These are phyloP conservation scores for Ochropleura plecta DNA, from an alignment of 2,888 invertebrate species.

Conservation along the genomic window DNA sequence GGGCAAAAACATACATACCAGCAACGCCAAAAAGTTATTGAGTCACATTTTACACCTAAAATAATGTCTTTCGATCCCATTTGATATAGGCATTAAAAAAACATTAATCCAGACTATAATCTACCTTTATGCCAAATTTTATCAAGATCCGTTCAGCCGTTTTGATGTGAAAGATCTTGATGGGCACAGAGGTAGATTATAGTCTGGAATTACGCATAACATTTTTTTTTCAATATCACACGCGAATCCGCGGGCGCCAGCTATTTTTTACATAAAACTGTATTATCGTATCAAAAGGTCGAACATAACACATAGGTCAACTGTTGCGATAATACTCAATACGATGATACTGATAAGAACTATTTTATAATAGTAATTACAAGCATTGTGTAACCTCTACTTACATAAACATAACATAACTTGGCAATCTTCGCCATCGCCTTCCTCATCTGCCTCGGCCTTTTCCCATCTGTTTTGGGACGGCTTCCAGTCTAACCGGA, in stretches of 20 bases:
- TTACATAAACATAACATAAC: slow-evolving; percentile 10
- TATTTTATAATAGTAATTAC: slow-evolving; percentile 25
- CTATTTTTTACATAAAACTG: slow-evolving; percentile 13
- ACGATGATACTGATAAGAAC: slow-evolving; percentile 25
- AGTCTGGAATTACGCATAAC: too few relatives aligned
- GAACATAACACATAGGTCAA: slow-evolving; percentile 29
- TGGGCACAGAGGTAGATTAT: too few relatives aligned
- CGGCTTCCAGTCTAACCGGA: not conserved
- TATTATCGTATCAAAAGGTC: slow-evolving; percentile 11
- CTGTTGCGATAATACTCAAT: slow-evolving; percentile 23
- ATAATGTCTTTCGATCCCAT: not conserved
- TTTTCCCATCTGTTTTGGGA: not conserved
- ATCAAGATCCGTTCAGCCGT: too few relatives aligned
- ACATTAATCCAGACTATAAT: too few relatives aligned
- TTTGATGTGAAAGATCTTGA: too few relatives aligned
- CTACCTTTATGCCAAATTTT: too few relatives aligned
- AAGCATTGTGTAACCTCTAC: slow-evolving; percentile 28
- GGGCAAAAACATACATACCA: not conserved
- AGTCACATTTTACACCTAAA: not conserved
- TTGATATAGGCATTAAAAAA: not conserved
- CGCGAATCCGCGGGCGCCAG: too few relatives aligned
- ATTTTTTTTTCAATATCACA: too few relatives aligned
- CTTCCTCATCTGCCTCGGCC: not conserved
- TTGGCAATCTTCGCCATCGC: too few relatives aligned
- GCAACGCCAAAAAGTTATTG: not conserved